Evolutionary conservation across 64 coral and sea anemone genomes (phyloP).

Genomic region (Pocillopora damicornis): DNA sequence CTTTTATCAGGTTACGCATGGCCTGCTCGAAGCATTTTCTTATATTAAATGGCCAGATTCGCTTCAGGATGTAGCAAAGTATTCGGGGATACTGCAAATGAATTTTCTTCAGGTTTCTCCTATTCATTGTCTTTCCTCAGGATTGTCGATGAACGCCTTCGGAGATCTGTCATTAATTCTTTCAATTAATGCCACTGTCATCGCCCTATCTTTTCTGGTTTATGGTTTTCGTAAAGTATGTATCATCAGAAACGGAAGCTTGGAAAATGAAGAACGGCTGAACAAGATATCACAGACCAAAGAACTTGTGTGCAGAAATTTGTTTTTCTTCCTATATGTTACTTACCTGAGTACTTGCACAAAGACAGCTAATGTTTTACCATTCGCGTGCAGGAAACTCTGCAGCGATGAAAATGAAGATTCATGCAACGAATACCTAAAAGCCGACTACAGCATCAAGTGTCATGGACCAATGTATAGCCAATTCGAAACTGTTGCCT

Average conservation of each 20-base stretch:
- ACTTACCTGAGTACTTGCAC: conserved; percentile 36
- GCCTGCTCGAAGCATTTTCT: conserved; percentile 41
- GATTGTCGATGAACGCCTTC: conserved; percentile 24
- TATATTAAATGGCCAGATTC: conserved; percentile 43
- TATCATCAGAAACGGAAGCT: not conserved
- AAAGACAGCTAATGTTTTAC: conserved; percentile 25
- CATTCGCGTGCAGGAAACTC: conserved; percentile 29
- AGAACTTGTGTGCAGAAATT: not conserved
- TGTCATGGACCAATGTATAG: not conserved
- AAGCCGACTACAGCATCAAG: conserved; percentile 16
- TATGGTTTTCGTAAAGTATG: not conserved
- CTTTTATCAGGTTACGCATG: conserved; percentile 48
- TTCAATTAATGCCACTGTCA: conserved; percentile 8
- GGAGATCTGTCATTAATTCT: conserved; percentile 12
- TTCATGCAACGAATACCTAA: not conserved
- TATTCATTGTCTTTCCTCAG: conserved; percentile 21
- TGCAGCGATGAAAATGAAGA: conserved; percentile 7
- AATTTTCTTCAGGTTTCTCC: conserved; percentile 47
- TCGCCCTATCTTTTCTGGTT: not conserved
- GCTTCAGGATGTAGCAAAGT: conserved; percentile 27
- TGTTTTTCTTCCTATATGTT: conserved; percentile 38
- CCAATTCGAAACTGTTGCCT: not conserved
- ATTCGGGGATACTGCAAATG: conserved; percentile 40
- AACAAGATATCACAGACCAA: conserved; percentile 23
- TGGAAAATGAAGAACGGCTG: not conserved